Evolutionary conservation across 2,797 vertebrate genomes (phyloP).

Genomic region (Linurgus olivaceus): DNA sequence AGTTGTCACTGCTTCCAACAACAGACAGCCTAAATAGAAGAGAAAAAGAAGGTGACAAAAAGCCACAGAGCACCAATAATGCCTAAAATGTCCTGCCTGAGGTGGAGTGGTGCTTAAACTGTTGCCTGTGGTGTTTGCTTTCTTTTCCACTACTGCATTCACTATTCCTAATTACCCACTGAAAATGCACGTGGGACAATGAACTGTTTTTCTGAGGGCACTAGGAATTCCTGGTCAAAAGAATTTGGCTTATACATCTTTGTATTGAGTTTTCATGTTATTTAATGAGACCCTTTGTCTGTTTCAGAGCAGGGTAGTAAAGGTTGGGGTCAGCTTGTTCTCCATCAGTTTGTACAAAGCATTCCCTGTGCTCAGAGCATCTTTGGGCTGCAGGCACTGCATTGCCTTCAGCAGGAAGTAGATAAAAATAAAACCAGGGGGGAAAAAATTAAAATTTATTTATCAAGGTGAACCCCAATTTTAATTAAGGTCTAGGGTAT

Average conservation of each 20-base stretch:
- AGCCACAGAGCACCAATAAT: neutral
- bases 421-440: neutral
- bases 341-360: neutral
- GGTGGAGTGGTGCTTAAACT: neutral
- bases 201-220: neutral
- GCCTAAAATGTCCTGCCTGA: neutral
- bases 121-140: neutral
- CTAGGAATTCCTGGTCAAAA: neutral
- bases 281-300: neutral
- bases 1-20: neutral
- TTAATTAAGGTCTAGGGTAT: neutral
- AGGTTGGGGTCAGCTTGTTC: neutral
- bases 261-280: neutral
- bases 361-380: neutral
- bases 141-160: neutral
- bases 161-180: neutral
- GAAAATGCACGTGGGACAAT: fast-evolving
- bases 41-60: neutral
- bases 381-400: neutral
- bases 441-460: neutral
- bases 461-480: neutral
- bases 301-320: neutral
- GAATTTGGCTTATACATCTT: neutral
- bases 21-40: neutral
- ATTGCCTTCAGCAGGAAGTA: neutral